Percentiles rank a stretch among this genome's conserved stretches.
phyloP scores from a whole-genome alignment of 2,797 vertebrate species.

The Percopsis omiscomaycus region DNA sequence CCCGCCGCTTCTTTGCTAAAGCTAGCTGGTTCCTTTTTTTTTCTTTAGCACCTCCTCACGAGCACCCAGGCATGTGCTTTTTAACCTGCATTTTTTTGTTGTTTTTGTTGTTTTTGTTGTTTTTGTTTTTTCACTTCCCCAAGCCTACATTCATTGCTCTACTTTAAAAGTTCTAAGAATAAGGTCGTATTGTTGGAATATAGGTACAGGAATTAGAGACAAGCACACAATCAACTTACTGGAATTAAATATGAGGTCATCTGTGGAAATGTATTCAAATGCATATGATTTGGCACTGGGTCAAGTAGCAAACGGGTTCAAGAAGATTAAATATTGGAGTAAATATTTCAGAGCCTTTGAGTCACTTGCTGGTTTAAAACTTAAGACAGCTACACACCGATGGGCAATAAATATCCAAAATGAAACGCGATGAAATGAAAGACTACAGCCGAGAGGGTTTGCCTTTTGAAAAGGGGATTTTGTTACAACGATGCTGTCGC shows the following conservation, averaged over 20 bases:
- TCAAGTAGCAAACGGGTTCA: constrained; percentile 89
- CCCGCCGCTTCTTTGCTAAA: constrained; percentile 94
- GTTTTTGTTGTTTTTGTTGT: constrained; percentile 1
- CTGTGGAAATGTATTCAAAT: constrained; percentile 85
- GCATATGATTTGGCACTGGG: constrained; percentile 97
- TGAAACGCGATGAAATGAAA: too few relatives aligned
- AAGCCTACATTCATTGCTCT: too few relatives aligned
- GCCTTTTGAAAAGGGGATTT: constrained; percentile 22
- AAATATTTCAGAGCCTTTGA: constrained; percentile 79
- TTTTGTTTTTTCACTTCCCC: neutral
- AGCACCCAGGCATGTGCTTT: neutral
- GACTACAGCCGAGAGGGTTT: constrained; percentile 56
- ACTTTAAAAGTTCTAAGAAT: too few relatives aligned
- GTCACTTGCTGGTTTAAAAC: constrained; percentile 66
- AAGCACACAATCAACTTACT: too few relatives aligned
- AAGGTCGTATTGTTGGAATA: too few relatives aligned
- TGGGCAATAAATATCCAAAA: too few relatives aligned
- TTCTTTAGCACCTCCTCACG: constrained; percentile 18
- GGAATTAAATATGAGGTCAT: too few relatives aligned
- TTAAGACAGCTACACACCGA: neutral
- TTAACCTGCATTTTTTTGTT: constrained; percentile 24
- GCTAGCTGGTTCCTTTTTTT: constrained; percentile 68
- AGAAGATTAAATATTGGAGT: constrained; percentile 80
- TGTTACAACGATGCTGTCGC: neutral
- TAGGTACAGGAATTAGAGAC: too few relatives aligned